A percentile compares a stretch with the other conserved stretches of the same genome.
These are phyloP conservation scores for Mungos mungo DNA, from an alignment of 2,113 vertebrate genomes.

Conservation along the genomic window DNA sequence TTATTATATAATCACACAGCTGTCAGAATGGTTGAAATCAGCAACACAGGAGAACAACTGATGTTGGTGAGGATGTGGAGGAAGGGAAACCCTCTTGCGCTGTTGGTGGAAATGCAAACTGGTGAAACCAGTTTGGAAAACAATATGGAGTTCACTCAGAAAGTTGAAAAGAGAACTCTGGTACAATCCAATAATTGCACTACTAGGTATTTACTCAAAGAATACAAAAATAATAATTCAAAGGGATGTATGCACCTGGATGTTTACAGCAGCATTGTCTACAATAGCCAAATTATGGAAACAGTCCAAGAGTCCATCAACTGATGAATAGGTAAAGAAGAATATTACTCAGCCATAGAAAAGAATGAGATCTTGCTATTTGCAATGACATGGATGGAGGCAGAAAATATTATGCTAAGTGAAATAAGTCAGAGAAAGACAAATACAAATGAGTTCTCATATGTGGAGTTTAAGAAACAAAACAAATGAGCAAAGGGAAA, in stretches of 20 bases:
- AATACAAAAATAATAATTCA: neutral
- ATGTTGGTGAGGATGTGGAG: neutral
- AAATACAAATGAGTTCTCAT: neutral
- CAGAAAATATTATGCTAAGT: neutral
- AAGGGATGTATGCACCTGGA: neutral
- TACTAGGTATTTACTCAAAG: neutral
- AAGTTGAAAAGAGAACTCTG: neutral
- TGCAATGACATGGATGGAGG: too few species aligned
- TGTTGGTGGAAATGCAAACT: neutral
- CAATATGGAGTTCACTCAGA: neutral
- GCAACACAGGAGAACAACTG: neutral
- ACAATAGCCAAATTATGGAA: neutral
- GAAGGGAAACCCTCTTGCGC: neutral
- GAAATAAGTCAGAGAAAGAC: neutral
- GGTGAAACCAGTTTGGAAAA: neutral
- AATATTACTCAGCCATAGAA: too few species aligned
- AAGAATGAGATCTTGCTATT: too few species aligned
- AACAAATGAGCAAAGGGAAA: neutral
- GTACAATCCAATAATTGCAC: neutral
- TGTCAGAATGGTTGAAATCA: neutral
- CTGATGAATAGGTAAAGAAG: too few species aligned
- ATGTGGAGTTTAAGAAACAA: neutral
- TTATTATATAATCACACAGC: neutral
- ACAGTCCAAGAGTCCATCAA: too few species aligned
- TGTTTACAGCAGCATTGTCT: neutral